Evolutionary conservation across 35 echinoderm and acorn worm species (phyloP), one percentile per base, ranked within the genome.

Genomic region (Stichopus chloronotus): DNA sequence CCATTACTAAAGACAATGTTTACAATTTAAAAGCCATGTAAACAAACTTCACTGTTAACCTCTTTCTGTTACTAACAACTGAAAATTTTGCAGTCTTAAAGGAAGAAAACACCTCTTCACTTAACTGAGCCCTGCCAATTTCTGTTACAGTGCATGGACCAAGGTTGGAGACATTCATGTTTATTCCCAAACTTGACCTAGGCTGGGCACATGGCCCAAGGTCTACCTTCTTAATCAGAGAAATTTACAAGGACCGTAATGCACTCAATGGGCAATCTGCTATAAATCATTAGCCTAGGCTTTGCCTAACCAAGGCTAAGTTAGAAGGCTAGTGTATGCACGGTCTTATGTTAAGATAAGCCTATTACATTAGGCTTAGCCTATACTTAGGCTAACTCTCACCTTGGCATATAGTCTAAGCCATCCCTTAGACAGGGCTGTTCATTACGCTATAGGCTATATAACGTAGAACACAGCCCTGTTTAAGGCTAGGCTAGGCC

Each of bases 11-110:
- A 69, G 63, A 19, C 63, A 69, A 69, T 69, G 8, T 19, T 9
- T 69, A 19, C 8, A 19, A 69, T 19, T 9, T 8, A 69, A 69
- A 69, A 8, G 19, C 63, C 63, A 69, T 9, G 63, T 9, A 69
- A 69, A 69, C 63, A 69, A 69, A 69, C 63, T 69, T 69, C 63
- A 69, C 63, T 69, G 63, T 69, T 69, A 69, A 69, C 63, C 63
- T 69, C 63, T 19, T n/a, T n/a, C n/a, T n/a, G n/a, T n/a, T n/a
- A n/a, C n/a, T n/a, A n/a, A n/a, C n/a, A n/a, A n/a, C n/a, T n/a
- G n/a, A n/a, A n/a, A n/a, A n/a, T n/a, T n/a, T n/a, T n/a, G n/a
- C 63, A 69, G 63, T 69, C 63, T 69, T 69, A 69, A 69, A 69
- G 63, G 63, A 69, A 69, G 63, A 69, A 69, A 69, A 69, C 19